Conservation (phyloP, 2,888 invertebrate species). For the Eudemis profundana region DNA sequence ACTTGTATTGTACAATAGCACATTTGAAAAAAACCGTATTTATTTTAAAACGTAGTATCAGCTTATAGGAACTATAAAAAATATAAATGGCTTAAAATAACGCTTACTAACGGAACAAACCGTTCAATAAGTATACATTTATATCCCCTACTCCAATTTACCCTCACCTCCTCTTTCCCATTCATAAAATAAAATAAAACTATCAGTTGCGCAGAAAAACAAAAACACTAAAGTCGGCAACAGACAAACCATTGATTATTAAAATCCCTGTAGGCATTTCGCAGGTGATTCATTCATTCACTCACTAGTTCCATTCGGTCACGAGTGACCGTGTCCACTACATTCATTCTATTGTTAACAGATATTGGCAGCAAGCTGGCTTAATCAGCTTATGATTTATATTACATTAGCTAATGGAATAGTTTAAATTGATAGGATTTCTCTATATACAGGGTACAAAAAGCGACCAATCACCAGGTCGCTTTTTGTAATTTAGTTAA, state of each 20-base stretch:
- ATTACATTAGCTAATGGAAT: background rate
- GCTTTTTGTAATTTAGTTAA: too few relatives aligned
- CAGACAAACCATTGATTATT: conserved; percentile 16
- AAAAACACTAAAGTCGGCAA: conserved; percentile 5
- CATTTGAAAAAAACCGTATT: too few relatives aligned
- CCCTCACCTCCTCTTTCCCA: background rate
- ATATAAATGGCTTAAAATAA: too few relatives aligned
- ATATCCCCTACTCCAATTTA: background rate
- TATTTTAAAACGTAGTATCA: too few relatives aligned
- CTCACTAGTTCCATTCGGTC: conserved; percentile 18
- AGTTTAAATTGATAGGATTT: too few relatives aligned
- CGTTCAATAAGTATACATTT: background rate
- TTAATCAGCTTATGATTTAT: background rate
- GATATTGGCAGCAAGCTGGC: background rate
- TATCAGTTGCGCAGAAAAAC: conserved; percentile 7
- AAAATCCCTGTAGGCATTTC: conserved; percentile 23
- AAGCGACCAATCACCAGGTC: too few relatives aligned
- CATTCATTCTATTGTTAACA: conserved; percentile 23
- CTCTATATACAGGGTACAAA: too few relatives aligned
- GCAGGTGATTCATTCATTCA: conserved; percentile 15
- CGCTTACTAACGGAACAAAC: background rate
- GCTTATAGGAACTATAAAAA: too few relatives aligned
- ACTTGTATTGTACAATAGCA: too few relatives aligned
- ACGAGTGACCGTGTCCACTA: conserved; percentile 15
- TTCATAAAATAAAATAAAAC: conserved; percentile 21